Conservation (phyloP, 1,140 invertebrate genomes). For the Procambarus virginalis region DNA sequence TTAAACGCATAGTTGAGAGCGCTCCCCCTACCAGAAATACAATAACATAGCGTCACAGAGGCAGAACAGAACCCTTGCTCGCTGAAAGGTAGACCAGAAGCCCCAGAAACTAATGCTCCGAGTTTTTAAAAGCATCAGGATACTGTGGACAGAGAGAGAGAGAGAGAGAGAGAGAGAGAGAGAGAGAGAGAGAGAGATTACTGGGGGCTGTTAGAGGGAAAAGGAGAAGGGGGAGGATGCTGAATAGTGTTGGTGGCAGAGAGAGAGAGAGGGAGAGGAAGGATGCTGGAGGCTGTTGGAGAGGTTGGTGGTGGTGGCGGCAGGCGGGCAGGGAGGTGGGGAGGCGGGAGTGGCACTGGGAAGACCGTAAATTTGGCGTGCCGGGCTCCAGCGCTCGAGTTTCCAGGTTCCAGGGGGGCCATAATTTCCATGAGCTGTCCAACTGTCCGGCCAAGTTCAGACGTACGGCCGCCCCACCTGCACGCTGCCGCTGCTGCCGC, state of each 20-base stretch:
- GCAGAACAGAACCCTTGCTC: neutral
- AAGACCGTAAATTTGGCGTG: slow-evolving; percentile 63
- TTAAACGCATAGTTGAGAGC: neutral
- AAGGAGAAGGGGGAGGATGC: slow-evolving; percentile 18
- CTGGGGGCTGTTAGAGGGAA: neutral
- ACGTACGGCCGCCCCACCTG: slow-evolving; percentile 65
- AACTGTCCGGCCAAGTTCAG: slow-evolving; percentile 69
- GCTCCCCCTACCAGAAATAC: neutral
- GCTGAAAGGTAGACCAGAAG: slow-evolving; percentile 4
- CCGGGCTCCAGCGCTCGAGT: slow-evolving; percentile 63
- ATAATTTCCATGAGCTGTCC: slow-evolving; percentile 69
- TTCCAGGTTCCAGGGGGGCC: slow-evolving; percentile 66
- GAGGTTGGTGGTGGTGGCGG: slow-evolving; percentile 18
- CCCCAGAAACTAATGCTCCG: slow-evolving; percentile 17
- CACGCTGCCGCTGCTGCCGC: slow-evolving; percentile 49
- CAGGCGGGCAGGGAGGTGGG: slow-evolving; percentile 21
- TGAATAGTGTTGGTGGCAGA: neutral
- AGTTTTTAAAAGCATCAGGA: slow-evolving; percentile 7
- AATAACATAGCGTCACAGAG: neutral
- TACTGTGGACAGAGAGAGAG: neutral
- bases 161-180: neutral
- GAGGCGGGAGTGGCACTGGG: slow-evolving; percentile 51
- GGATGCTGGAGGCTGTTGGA: neutral
- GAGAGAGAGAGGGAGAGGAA: slow-evolving; percentile 44
- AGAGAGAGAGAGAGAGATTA: too few species aligned